phyloP scores from a whole-genome alignment of 2,797 vertebrate species.

The Sebastes vulpes region DNA sequence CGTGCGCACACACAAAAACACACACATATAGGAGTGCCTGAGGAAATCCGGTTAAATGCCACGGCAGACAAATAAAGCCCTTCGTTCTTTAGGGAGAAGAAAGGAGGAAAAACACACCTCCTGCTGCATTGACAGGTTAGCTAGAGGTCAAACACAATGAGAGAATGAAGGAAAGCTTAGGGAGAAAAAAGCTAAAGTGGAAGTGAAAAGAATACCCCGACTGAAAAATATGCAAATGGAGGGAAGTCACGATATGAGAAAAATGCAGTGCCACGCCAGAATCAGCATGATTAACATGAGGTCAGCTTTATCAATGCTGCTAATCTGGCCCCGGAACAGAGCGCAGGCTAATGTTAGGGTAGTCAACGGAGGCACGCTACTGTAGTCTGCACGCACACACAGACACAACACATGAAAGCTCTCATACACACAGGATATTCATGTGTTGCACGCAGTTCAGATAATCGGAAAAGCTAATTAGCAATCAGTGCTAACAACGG shows the following conservation, averaged over 20 bases:
- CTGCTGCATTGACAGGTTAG: slow-evolving; percentile 28
- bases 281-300: slow-evolving; percentile 70
- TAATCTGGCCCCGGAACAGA: slow-evolving; percentile 63
- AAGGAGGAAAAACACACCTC: not conserved
- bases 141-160: slow-evolving; percentile 39
- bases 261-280: slow-evolving; percentile 42
- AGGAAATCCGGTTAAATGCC: slow-evolving; percentile 45
- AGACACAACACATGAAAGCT: slow-evolving; percentile 3
- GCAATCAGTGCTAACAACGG: slow-evolving; percentile 65
- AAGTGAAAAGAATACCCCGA: not conserved
- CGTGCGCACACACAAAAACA: not conserved
- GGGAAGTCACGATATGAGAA: slow-evolving; percentile 39
- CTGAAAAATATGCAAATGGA: slow-evolving; percentile 46
- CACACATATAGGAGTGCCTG: not conserved
- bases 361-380: slow-evolving; percentile 56
- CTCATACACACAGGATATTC: slow-evolving; percentile 33
- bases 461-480: slow-evolving; percentile 50
- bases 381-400: slow-evolving; percentile 41
- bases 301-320: slow-evolving; percentile 61
- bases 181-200: not conserved
- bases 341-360: slow-evolving; percentile 39
- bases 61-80: slow-evolving; percentile 42
- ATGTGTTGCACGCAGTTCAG: slow-evolving; percentile 30
- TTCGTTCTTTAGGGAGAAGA: not conserved
- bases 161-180: not conserved